Evolutionary conservation across 1,140 invertebrate genomes (phyloP), one percentile per base, ranked within the genome.

Genomic region (Apis florea): DNA sequence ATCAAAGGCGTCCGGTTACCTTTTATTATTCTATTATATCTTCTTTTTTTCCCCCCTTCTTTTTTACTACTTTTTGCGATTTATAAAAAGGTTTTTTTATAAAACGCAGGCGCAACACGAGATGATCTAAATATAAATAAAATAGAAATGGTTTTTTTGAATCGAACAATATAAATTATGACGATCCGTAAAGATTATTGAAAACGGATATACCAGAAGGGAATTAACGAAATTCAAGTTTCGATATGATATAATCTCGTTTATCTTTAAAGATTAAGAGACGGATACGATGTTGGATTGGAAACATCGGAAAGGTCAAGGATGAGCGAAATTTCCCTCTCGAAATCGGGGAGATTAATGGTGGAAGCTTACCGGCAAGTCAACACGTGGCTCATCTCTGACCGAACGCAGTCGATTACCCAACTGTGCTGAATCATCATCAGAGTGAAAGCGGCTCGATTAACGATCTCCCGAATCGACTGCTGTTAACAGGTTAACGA

Each of bases 261-360:
- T 40, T 6, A 40, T 40, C 31, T 5, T 40, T 40, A 40, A 40
- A 2, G 2, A 51, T 69, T 49, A 17, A 69, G 9, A 10, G 9
- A 10, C n/a, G n/a, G 8, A 11, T 12, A 17, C 17, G 24, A n/a
- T 3, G 8, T 66, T 61, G 40, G n/a, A 59, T 74, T 51, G 72
- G 58, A 31, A 63, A 31, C 63, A 63, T 51, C 47, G n/a, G 47
- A 1, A 73, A 19, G 56, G 15, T 15, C 54, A 40, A n/a, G 31
- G 58, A 9, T n/a, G 31, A 59, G 9, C 26, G 26, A 47, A 67
- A 51, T 63, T 26, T 51, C n/a, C 17, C 58, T 56, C 51, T 67
- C 21, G 74, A 53, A 54, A 76, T 13, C 2, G 8, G 31, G 26
- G 68, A 68, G 74, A 77, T n/a, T 58, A 21, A 68, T 68, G 74